Base-by-base conservation (phyloP, 2,888 invertebrate species). In the Pristionchus arcanus region DNA sequence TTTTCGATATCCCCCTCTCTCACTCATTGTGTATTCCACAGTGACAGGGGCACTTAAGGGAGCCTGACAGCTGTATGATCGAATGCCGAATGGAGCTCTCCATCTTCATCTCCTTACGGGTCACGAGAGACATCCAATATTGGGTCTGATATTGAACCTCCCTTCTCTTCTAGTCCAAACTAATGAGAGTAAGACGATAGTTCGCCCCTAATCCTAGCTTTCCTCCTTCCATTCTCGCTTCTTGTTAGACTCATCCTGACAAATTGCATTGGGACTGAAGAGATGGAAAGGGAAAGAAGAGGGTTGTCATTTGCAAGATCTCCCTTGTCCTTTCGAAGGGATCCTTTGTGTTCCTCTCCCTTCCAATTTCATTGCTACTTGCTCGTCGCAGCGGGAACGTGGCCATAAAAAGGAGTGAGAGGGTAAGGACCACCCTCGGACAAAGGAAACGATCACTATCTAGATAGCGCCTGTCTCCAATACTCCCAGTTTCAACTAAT, bases 41-140 rank as follows among this genome's bases (percentile, higher is more conserved):
- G 77, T 77, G 77, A 42, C 42, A 77, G 42, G 49, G 77, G 77
- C 77, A 77, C 77, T 77, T 42, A 77, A 77, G 77, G n/a, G 77
- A 19, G n/a, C 25, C 42, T 28, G 84, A 55, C 84, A 84, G 84
- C 84, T 84, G 84, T 84, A 59, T 84, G 84, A 84, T 84, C 84
- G 84, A 84, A 53, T 34, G 84, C 28, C 84, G 53, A 31, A 19
- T 19, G 37, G 34, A 31, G 49, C 84, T 28, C 53, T 84, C 84
- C 55, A 55, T 84, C 84, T 42, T 84, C 59, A 42, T 31, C 55
- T 28, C 19, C 31, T 55, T 31, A 84, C 55, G 84, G 84, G 84
- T 84, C 84, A 84, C 84, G 59, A 84, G 53, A 84, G 84, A 59
- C 53, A 55, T 53, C 55, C 55, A 55, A 84, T 84, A 53, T 84